Conservation (phyloP, 35 echinoderm and acorn worm genomes). For the Acanthaster planci region DNA sequence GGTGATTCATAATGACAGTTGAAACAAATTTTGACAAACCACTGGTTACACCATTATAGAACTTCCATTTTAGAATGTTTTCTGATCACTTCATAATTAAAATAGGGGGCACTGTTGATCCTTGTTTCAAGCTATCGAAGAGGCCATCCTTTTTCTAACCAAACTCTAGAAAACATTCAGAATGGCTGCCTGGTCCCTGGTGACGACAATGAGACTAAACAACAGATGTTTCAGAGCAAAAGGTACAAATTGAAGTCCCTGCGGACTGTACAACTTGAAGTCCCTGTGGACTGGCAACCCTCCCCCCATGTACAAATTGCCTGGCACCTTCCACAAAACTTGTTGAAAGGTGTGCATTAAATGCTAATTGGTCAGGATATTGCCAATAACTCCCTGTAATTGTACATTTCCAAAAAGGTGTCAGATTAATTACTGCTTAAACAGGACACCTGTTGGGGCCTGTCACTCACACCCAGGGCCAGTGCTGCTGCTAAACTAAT, state of each 20-base stretch:
- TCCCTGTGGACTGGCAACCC: background rate
- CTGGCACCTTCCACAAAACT: conserved; percentile 9
- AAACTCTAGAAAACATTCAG: background rate
- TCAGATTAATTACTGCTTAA: conserved; percentile 27
- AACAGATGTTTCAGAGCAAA: background rate
- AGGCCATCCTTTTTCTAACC: background rate
- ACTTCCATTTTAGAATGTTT: no score
- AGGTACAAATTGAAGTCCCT: background rate
- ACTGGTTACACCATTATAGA: no score
- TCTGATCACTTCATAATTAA: no score
- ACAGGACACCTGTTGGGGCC: background rate
- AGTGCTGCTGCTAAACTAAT: background rate
- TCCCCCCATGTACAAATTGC: background rate
- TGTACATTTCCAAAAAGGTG: conserved; percentile 33
- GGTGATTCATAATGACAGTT: no score
- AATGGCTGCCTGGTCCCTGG: background rate
- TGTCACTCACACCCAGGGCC: background rate
- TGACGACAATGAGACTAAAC: conserved; percentile 10
- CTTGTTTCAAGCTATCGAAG: no score
- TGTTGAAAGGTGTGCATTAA: conserved; percentile 25
- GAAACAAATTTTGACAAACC: no score
- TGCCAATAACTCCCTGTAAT: conserved; percentile 28
- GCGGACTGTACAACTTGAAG: background rate
- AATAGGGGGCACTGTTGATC: no score
- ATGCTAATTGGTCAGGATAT: conserved; percentile 16